These are phyloP conservation scores for Odocoileus virginianus DNA, from an alignment of 2,113 vertebrate genomes.

Conservation along the genomic window DNA sequence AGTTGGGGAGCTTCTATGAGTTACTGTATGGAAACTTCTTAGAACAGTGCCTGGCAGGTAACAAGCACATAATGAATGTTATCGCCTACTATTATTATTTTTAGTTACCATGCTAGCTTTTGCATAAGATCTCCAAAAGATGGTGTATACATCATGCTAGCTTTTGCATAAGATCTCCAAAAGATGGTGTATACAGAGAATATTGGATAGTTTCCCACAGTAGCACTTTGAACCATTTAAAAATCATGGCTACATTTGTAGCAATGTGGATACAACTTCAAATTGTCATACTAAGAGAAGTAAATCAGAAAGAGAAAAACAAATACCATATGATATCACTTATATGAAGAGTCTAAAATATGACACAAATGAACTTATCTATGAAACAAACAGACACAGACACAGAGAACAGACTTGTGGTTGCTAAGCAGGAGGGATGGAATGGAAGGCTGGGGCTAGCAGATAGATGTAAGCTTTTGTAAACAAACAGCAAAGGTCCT, in stretches of 20 bases:
- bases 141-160: neutral
- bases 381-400: neutral
- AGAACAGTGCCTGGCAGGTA: neutral
- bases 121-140: neutral
- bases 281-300: neutral
- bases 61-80: neutral
- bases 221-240: neutral
- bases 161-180: conserved; percentile 16
- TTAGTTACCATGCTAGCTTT: neutral
- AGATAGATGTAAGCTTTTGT: neutral
- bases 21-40: neutral
- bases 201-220: neutral
- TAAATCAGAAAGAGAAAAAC: neutral
- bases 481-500: neutral
- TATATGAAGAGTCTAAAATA: neutral
- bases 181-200: neutral
- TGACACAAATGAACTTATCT: neutral
- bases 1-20: neutral
- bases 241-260: neutral
- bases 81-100: neutral
- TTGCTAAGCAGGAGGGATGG: neutral
- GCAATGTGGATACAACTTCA: neutral
- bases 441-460: neutral
- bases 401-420: neutral
- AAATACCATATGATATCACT: neutral